A percentile compares a stretch with the other conserved stretches of the same genome.
Evolutionary conservation across 2,888 invertebrate species (phyloP).

Genomic region (Aleiodes alternator): DNA sequence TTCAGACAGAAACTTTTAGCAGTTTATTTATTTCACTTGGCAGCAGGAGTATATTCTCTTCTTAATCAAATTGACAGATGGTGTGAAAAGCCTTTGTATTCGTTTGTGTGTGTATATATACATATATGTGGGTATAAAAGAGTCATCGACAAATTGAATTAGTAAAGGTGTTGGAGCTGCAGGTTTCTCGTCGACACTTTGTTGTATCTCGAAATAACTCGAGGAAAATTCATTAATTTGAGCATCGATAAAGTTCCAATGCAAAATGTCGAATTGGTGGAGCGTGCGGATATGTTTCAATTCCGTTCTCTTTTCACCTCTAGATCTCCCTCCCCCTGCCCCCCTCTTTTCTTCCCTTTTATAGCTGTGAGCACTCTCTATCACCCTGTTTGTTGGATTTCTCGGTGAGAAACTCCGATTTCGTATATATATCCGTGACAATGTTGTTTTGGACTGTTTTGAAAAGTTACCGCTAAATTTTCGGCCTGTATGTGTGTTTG

Average conservation of each 20-base stretch:
- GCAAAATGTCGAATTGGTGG: constrained; percentile 17
- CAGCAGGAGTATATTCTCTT: too few species aligned
- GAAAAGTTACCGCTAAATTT: constrained; percentile 31
- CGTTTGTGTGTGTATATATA: too few species aligned
- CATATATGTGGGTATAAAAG: too few species aligned
- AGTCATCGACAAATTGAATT: constrained; percentile 20
- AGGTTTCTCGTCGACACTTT: neutral
- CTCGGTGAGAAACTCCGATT: constrained; percentile 12
- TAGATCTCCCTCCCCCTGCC: too few species aligned
- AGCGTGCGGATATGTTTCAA: constrained; percentile 30
- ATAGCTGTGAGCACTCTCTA: constrained; percentile 3
- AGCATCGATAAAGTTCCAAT: constrained; percentile 36
- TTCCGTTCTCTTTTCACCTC: constrained; percentile 1
- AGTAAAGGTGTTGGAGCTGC: neutral
- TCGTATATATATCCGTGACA: constrained; percentile 32
- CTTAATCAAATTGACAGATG: neutral
- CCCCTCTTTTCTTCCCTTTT: neutral
- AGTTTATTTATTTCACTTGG: too few species aligned
- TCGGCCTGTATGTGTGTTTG: neutral
- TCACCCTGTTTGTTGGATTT: constrained; percentile 26
- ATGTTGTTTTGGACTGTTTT: constrained; percentile 34
- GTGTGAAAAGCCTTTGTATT: neutral
- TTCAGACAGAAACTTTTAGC: too few species aligned
- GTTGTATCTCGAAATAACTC: constrained; percentile 7
- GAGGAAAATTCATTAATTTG: constrained; percentile 33